Conservation (phyloP, 2,888 invertebrate genomes). For the Andrena marginata region DNA sequence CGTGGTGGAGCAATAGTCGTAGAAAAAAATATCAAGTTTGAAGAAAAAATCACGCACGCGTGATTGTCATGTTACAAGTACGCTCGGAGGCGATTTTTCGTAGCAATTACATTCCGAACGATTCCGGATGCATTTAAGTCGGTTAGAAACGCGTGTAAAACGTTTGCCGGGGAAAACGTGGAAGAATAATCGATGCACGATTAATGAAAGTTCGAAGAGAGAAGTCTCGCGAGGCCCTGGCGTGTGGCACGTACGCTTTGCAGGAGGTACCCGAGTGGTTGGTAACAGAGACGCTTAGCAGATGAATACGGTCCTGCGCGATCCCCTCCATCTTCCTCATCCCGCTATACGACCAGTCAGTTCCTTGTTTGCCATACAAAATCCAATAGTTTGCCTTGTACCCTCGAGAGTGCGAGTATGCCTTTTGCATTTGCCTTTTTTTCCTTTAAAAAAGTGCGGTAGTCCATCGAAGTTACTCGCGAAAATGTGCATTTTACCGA, state of each 20-base stretch:
- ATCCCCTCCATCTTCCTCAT: slow-evolving; percentile 69
- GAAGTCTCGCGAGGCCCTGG: slow-evolving; percentile 49
- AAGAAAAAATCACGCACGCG: slow-evolving; percentile 30
- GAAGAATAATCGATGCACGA: slow-evolving; percentile 56
- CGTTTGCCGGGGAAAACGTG: slow-evolving; percentile 16
- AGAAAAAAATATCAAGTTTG: slow-evolving; percentile 34
- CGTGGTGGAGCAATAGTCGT: slow-evolving; percentile 31
- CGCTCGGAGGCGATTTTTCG: slow-evolving; percentile 14
- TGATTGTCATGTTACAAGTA: slow-evolving; percentile 34
- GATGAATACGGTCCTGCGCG: slow-evolving; percentile 79
- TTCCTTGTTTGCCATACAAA: slow-evolving; percentile 85
- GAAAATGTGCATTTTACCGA: slow-evolving; percentile 73
- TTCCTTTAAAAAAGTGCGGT: slow-evolving; percentile 70
- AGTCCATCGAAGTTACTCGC: slow-evolving; percentile 60
- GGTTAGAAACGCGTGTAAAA: slow-evolving; percentile 4
- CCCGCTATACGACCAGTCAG: slow-evolving; percentile 83
- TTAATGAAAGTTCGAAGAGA: slow-evolving; percentile 54
- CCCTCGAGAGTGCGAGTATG: slow-evolving; percentile 80
- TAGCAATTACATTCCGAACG: slow-evolving; percentile 41
- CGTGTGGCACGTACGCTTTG: slow-evolving; percentile 60
- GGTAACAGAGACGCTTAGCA: slow-evolving; percentile 70
- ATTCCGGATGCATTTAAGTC: slow-evolving; percentile 20
- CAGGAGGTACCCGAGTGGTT: slow-evolving; percentile 71
- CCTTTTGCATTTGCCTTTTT: slow-evolving; percentile 74
- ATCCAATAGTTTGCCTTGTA: slow-evolving; percentile 85